phyloP scores from a whole-genome alignment of 2,888 invertebrate genomes.

The Leistus spinibarbis region DNA sequence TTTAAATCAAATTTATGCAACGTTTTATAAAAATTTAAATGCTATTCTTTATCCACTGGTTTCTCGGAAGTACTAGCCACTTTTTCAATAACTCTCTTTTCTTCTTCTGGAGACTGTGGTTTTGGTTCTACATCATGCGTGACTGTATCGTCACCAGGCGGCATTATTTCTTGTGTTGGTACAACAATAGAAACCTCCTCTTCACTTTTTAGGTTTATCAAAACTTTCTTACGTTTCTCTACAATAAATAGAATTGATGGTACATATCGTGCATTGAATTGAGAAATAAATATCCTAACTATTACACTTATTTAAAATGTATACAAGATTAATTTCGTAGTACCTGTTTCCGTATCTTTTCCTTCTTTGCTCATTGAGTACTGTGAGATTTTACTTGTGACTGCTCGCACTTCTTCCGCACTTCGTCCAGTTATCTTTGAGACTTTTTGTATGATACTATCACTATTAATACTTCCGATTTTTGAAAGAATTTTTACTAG shows the following conservation, averaged over 20 bases:
- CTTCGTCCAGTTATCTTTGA: slow-evolving; percentile 4
- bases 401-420: background rate
- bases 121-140: background rate
- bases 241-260: no score
- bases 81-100: background rate
- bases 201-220: no score
- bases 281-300: no score
- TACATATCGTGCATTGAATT: no score
- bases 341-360: background rate
- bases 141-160: no score
- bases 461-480: background rate
- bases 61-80: background rate
- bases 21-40: background rate
- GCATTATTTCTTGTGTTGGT: no score
- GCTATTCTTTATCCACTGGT: background rate
- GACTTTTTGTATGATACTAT: background rate
- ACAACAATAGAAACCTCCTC: no score
- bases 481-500: background rate
- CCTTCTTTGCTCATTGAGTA: background rate
- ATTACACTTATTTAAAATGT: no score
- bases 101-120: background rate
- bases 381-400: background rate
- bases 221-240: no score
- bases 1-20: background rate
- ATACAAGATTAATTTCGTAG: background rate